phyloP scores from a whole-genome alignment of 2,797 vertebrate species.

The Heteromormyrus szaboi region DNA sequence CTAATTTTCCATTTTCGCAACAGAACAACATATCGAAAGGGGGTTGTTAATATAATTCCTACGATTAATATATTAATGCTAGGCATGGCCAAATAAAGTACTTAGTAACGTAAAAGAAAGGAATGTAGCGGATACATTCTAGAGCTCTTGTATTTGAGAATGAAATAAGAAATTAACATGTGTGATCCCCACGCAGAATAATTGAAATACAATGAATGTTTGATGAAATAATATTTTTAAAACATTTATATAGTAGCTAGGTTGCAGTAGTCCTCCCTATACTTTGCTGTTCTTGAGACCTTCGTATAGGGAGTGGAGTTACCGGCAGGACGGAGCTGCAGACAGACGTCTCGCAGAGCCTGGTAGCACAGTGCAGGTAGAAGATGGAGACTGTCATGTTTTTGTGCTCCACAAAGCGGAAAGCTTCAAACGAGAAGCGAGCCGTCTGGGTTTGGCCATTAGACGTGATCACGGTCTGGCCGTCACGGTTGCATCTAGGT shows the following conservation, averaged over 20 bases:
- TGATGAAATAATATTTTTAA: not conserved
- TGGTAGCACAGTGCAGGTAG: slow-evolving; percentile 58
- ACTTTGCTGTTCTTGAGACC: not conserved
- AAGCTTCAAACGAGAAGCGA: slow-evolving; percentile 61
- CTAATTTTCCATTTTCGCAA: not conserved
- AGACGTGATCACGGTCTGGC: slow-evolving; percentile 48
- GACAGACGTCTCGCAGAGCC: slow-evolving; percentile 51
- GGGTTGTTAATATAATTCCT: not conserved
- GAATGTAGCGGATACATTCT: not conserved
- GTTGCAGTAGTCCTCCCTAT: not conserved
- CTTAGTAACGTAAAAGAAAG: not conserved
- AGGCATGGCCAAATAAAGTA: not conserved
- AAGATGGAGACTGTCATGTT: slow-evolving; percentile 46
- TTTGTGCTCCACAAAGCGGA: slow-evolving; percentile 49
- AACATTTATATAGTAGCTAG: not conserved
- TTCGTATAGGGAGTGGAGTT: slow-evolving; percentile 25
- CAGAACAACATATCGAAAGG: not conserved
- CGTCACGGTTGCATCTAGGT: slow-evolving; percentile 51
- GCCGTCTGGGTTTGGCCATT: slow-evolving; percentile 55
- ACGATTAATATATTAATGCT: not conserved
- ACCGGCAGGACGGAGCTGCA: slow-evolving; percentile 51
- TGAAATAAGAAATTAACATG: not conserved
- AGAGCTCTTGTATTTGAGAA: not conserved
- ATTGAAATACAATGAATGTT: not conserved
- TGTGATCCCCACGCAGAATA: not conserved